A percentile compares a stretch with the other conserved stretches of the same genome.
Conservation (phyloP, 2,888 invertebrate species). For the Drosophila stalkeri region DNA sequence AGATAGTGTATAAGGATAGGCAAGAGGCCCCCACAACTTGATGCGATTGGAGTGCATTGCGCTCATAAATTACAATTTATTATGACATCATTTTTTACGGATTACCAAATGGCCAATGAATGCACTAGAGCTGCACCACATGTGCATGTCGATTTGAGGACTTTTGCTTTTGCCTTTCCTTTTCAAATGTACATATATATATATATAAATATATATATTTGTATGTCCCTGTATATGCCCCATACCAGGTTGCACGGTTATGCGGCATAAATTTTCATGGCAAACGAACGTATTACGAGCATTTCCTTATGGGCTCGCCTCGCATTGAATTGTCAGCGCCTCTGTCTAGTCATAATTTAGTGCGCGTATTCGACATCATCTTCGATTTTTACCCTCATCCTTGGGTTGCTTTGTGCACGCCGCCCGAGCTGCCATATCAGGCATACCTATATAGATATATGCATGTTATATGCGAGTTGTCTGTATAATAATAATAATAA, state of each 20-base stretch:
- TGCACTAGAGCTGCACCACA: conserved; percentile 59
- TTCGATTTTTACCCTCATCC: conserved; percentile 57
- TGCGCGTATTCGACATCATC: conserved; percentile 57
- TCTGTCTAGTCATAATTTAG: conserved; percentile 78
- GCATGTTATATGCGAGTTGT: conserved; percentile 17
- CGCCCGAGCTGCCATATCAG: conserved; percentile 37
- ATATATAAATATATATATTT: background rate
- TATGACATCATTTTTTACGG: conserved; percentile 81
- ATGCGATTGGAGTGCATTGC: conserved; percentile 49
- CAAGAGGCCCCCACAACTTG: conserved; percentile 4
- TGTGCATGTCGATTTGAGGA: conserved; percentile 58
- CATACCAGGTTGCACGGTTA: conserved; percentile 12
- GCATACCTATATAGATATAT: conserved; percentile 3
- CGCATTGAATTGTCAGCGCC: conserved; percentile 79
- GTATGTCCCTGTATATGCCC: background rate
- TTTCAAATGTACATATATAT: background rate
- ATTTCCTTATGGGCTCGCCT: conserved; percentile 66
- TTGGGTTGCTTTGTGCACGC: conserved; percentile 29
- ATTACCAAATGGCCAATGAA: conserved; percentile 70
- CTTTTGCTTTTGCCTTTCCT: conserved; percentile 43
- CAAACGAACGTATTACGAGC: conserved; percentile 44
- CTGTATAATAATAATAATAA: conserved; percentile 28
- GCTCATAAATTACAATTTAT: conserved; percentile 79
- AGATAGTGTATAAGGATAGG: background rate
- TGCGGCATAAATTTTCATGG: conserved; percentile 73